A percentile compares a stretch with the other conserved stretches of the same genome.
phyloP scores from a whole-genome alignment of 2,797 vertebrate species.

The Dromococcyx pavoninus region DNA sequence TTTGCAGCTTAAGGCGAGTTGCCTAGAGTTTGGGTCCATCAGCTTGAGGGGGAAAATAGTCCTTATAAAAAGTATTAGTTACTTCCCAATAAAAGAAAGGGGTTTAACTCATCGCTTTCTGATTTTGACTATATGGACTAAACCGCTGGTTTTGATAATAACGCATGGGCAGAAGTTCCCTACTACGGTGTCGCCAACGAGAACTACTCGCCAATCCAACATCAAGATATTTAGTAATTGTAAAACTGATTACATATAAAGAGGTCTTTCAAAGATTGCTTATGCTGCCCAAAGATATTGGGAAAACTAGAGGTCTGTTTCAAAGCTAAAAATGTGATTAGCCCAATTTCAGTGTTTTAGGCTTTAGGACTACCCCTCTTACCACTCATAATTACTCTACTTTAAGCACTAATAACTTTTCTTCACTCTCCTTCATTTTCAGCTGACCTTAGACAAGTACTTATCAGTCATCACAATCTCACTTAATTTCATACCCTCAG shows the following conservation, averaged over 20 bases:
- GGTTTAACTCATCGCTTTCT: neutral
- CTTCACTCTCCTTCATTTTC: constrained; percentile 14
- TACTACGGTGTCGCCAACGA: neutral
- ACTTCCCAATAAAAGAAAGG: neutral
- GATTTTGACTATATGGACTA: neutral
- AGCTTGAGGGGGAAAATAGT: fast-evolving
- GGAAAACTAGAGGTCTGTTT: neutral
- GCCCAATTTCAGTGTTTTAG: neutral
- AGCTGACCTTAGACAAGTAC: constrained; percentile 48
- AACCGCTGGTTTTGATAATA: neutral
- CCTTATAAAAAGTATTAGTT: neutral
- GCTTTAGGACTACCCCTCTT: neutral
- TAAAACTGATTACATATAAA: neutral
- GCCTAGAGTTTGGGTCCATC: neutral
- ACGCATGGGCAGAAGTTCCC: neutral
- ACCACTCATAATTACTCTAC: neutral
- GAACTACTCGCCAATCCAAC: neutral
- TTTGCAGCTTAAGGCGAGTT: neutral
- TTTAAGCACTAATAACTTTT: constrained; percentile 16
- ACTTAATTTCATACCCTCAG: constrained; percentile 54
- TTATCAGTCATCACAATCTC: constrained; percentile 53
- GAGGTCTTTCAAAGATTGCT: neutral
- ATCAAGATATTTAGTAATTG: neutral
- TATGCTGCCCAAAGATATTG: neutral
- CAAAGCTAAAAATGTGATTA: neutral